Evolutionary conservation across 2,888 invertebrate species (phyloP), one percentile per base, ranked within the genome.

Genomic region (Synanthedon vespiformis): DNA sequence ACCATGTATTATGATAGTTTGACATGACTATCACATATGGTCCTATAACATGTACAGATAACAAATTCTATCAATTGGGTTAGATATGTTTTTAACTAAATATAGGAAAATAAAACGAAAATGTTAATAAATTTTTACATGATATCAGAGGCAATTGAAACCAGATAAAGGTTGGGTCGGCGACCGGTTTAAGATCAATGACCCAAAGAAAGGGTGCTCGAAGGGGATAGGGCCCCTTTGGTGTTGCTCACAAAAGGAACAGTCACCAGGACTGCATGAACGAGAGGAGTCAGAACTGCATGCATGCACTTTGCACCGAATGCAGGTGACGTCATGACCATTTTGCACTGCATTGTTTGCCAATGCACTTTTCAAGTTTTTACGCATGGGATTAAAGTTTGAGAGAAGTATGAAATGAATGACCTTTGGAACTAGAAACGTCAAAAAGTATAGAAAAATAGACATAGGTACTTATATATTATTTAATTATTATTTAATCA

Each of bases 201-300:
- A 84, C 85, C 86, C 82, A 83, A 69, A 82, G 84, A 86, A 22
- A 86, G 86, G 85, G 86, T 81, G 80, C 72, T 70, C 72, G 67
- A 84, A 84, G 85, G 83, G 86, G 86, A 81, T 86, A 86, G 86
- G 86, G 86, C 87, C 87, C 77, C 87, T 86, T 86, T 86, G 74
- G 83, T 82, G 82, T 80, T 75, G 74, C 70, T 77, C 66, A 77
- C 77, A 80, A 81, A 87, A 87, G 87, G 87, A 86, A 82, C 75
- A 72, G 69, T 59, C 80, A 88, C 85, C 75, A 87, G 83, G 84
- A 67, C 67, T 61, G 67, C 84, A 88, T 82, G 67, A 82, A 77
- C 62, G 70, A 72, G 59, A 79, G 69, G 83, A 84, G 87, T 76
- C 80, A 71, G 68, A 77, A 71, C 71, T 85, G 84, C 84, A 84